Evolutionary conservation across 2,888 invertebrate genomes (phyloP), one percentile per base, ranked within the genome.

Genomic region (Halictus ligatus): DNA sequence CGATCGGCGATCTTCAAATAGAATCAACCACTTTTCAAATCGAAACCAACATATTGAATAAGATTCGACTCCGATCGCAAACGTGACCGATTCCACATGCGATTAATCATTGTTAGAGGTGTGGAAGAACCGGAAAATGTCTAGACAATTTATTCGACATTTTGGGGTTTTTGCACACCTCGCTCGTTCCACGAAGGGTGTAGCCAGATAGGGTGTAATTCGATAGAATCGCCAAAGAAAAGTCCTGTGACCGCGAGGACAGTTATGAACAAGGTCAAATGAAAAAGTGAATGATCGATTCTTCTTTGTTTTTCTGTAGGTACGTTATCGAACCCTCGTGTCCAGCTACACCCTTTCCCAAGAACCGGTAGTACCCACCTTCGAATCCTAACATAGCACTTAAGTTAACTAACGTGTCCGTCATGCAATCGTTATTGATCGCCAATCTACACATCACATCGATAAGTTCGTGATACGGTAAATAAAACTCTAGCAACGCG

Each of bases 361-460:
- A 67, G 15, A 35, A 15, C 8, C 35, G 80, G 71, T 64, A 13
- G 50, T 46, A 60, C 83, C 85, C 78, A 89, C 96, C 98, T 96
- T 99, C 99, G 90, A 98, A 97, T 83, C 98, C 99, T 78, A 99
- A 97, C 96, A 98, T 97, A 80, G 98, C 98, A 94, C 98, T 98
- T 89, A 99, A 96, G 93, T 97, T 97, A 85, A 99, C 97, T 89
- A 99, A 96, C 79, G 98, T 97, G 93, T 98, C 98, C 77, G 98
- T 98, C 95, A 99, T 97, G 92, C 97, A 97, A 92, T 98, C 98
- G 92, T 98, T 97, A 94, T 98, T 98, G 86, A 99, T 98, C 83
- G 99, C 98, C 93, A 99, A 97, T 71, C 99, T 97, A 95, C 98
- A 98, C 96, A 97, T 96, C 90, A 97, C 96, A 95, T 99, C 99